Evolutionary conservation across 2,113 vertebrate genomes (phyloP), one percentile per base, ranked within the genome.

Genomic region (Sturnus vulgaris): DNA sequence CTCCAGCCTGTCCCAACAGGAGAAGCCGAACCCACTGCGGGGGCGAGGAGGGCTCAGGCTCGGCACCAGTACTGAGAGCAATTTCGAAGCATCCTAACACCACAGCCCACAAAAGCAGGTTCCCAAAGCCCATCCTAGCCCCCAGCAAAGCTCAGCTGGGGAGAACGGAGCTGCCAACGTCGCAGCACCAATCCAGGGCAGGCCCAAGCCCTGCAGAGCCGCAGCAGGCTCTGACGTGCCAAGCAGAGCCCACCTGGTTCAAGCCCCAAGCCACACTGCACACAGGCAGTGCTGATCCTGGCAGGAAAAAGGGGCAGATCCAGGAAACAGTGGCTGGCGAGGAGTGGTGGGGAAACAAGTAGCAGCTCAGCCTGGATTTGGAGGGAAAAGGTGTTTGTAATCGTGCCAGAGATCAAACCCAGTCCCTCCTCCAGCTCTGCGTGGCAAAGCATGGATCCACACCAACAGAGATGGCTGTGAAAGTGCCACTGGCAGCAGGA

Each of bases 391-490:
- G 70, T 11, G 5, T 52, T 14, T 91, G 81, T 93, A 92, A 75
- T 68, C 25, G 56, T 79, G 84, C 81, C 96, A 92, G 81, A 56
- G 35, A 84, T 61, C 57, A 68, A 82, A 89, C 13, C 35, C 73
- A 47, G 66, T 39, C 75, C 61, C 53, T 71, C 35, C 70, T 68
- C 56, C 52, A 8, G 80, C 55, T 52, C 35, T 1, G n/a, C 8
- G 0, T 1, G 0, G 44, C 46, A 37, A 35, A 52, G 77, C 61
- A 21, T 0, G 0, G 53, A 60, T 61, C 57, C 40, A 11, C 0
- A 3, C 4, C 1, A 2, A 25, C 0, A 3, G 49, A 56, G 46
- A 31, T 0, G 1, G 52, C 33, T 1, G 0, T 1, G 39, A n/a
- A 30, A 84, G 52, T 1, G 0, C 10, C 9, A 7, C 1, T 2